A percentile compares a stretch with the other conserved stretches of the same genome.
phyloP scores from a whole-genome alignment of 2,797 vertebrate species.

The Echeneis naucrates region DNA sequence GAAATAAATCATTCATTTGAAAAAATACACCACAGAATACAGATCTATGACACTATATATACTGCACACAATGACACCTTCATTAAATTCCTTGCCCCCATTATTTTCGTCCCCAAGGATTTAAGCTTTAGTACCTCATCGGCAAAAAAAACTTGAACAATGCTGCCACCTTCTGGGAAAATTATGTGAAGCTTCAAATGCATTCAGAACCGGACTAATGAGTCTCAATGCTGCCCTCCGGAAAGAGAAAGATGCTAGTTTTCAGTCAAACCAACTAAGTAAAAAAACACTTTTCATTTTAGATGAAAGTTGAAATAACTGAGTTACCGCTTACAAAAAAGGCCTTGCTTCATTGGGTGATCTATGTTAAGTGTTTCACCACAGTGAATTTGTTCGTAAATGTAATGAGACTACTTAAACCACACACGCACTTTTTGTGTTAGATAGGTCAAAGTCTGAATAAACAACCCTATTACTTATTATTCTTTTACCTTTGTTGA shows the following conservation, averaged over 20 bases:
- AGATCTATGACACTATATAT: background rate
- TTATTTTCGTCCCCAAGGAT: background rate
- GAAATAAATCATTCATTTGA: background rate
- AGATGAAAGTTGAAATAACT: background rate
- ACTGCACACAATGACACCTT: background rate
- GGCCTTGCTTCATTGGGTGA: background rate
- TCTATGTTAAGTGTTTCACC: background rate
- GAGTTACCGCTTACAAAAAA: constrained; percentile 1
- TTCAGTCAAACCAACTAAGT: constrained; percentile 2
- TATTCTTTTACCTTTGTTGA: background rate
- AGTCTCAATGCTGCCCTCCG: background rate
- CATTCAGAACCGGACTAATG: background rate
- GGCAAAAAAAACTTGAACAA: constrained; percentile 11
- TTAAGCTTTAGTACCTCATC: background rate
- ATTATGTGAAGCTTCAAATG: background rate
- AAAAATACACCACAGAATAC: background rate
- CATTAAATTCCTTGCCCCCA: background rate
- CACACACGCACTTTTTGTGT: background rate
- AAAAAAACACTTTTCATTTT: background rate
- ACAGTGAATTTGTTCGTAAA: background rate
- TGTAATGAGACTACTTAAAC: background rate
- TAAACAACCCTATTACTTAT: background rate
- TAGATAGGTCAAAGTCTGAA: background rate
- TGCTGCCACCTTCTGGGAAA: constrained; percentile 70
- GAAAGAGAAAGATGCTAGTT: constrained; percentile 12